Evolutionary conservation across 2,797 vertebrate species (phyloP).

Genomic region (Neopelma chrysocephalum): DNA sequence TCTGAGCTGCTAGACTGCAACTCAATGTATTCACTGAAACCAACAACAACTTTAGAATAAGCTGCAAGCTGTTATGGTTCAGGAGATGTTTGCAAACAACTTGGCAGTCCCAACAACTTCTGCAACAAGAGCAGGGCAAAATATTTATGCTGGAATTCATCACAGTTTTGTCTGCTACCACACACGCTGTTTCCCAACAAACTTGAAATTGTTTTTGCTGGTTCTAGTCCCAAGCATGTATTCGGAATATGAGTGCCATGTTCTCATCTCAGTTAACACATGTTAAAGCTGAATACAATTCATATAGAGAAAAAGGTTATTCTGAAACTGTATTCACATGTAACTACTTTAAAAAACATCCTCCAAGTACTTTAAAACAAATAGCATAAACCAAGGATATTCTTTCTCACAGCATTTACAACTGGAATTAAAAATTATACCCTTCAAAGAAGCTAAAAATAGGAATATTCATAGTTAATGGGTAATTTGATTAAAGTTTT

Average conservation of each 20-base stretch:
- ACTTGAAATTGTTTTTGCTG: neutral
- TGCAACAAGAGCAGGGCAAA: neutral
- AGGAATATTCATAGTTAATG: neutral
- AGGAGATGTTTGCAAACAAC: neutral
- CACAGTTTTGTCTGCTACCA: neutral
- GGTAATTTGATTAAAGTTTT: neutral
- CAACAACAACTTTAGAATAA: neutral
- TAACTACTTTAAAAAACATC: neutral
- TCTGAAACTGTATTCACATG: neutral
- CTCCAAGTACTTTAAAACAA: neutral
- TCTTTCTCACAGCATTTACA: neutral
- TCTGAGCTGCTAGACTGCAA: neutral
- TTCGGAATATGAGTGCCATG: neutral
- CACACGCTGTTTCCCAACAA: neutral
- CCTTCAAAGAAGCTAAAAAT: neutral
- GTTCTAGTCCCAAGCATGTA: neutral
- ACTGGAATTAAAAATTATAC: neutral
- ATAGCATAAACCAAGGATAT: neutral
- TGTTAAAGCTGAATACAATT: neutral
- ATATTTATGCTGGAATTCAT: neutral
- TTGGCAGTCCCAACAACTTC: neutral
- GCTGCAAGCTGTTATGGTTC: neutral
- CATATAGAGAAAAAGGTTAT: neutral
- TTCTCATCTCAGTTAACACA: neutral
- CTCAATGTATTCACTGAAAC: neutral